Evolutionary conservation across 2,113 vertebrate genomes (phyloP).

Genomic region (Pipra filicauda): DNA sequence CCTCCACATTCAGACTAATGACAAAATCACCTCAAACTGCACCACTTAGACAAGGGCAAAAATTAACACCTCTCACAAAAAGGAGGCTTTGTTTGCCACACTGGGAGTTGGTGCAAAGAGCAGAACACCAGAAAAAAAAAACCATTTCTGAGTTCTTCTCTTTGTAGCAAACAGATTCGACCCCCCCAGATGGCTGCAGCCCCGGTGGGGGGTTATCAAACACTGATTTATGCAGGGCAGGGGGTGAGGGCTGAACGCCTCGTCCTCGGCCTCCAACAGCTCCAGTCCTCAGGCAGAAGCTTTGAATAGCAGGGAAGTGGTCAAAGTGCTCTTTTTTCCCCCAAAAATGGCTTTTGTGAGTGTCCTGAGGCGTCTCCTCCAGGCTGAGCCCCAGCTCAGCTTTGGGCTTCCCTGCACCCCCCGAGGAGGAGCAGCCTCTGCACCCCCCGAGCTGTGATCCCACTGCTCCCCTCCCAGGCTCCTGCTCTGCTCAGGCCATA

Average conservation of each 20-base stretch:
- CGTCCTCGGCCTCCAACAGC: neutral
- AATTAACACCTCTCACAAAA: neutral
- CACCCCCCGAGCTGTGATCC: neutral
- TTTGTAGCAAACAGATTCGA: neutral
- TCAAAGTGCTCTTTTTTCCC: neutral
- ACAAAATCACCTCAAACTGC: neutral
- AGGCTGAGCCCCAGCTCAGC: neutral
- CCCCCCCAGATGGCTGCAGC: neutral
- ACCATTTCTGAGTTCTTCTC: neutral
- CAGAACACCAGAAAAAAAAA: neutral
- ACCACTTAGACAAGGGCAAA: neutral
- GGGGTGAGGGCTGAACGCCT: neutral
- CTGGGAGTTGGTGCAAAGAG: neutral
- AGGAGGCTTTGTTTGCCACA: neutral
- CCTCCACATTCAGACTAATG: neutral
- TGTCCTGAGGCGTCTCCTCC: neutral
- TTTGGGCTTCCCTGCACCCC: neutral
- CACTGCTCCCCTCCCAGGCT: neutral
- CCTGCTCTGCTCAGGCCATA: neutral
- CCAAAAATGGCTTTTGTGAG: neutral
- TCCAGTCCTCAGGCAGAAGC: neutral
- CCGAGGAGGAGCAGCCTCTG: neutral
- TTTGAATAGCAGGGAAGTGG: neutral
- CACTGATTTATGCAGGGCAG: fast-evolving
- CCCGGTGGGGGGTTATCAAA: neutral